phyloP scores from a whole-genome alignment of 2,797 vertebrate species.

The Lacerta viridis region DNA sequence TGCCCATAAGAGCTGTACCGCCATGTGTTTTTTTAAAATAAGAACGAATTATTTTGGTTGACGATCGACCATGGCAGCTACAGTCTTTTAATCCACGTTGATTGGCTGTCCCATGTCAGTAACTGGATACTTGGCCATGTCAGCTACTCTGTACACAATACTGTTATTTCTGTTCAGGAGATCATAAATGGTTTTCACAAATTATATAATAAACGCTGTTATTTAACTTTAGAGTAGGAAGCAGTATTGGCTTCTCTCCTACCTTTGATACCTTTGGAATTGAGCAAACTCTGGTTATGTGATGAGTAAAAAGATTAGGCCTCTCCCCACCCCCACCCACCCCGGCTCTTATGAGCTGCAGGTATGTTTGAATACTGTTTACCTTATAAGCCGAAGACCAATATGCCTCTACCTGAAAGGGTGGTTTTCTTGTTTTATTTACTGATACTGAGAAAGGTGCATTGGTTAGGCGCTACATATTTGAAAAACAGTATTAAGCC shows the following conservation, averaged over 20 bases:
- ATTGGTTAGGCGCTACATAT: conserved; percentile 25
- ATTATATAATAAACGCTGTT: background rate
- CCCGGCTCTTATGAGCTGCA: background rate
- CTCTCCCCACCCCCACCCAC: background rate
- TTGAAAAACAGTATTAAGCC: background rate
- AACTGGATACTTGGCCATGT: background rate
- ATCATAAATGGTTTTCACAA: background rate
- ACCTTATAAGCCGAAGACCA: background rate
- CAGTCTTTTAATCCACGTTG: background rate
- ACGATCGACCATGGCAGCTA: background rate
- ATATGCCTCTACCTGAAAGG: background rate
- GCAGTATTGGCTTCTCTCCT: background rate
- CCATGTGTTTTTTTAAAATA: no score
- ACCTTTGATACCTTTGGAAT: background rate
- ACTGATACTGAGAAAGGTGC: background rate
- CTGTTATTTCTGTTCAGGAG: background rate
- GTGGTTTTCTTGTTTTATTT: background rate
- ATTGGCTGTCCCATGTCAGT: background rate
- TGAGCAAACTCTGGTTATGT: background rate
- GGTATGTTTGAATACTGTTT: background rate
- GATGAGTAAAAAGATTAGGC: background rate
- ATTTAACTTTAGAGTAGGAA: background rate
- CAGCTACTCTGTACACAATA: background rate
- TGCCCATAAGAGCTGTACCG: background rate
- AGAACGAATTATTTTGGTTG: background rate